A percentile compares a stretch with the other conserved stretches of the same genome.
phyloP scores from a whole-genome alignment of 2,797 vertebrate genomes.

The Loriculus beryllinus region DNA sequence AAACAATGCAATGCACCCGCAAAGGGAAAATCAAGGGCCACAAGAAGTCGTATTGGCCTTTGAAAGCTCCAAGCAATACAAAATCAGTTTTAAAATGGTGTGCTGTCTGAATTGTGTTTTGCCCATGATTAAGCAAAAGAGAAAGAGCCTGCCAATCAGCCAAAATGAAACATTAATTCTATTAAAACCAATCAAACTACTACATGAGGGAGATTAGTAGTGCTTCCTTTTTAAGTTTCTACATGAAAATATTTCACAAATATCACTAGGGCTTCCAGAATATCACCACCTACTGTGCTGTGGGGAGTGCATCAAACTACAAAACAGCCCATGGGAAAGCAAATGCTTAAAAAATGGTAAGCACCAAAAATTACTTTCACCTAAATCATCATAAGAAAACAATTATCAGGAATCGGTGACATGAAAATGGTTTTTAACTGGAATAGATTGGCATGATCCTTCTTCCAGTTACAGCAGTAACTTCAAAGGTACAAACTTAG shows the following conservation, averaged over 20 bases:
- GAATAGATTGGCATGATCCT: not conserved
- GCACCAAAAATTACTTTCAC: not conserved
- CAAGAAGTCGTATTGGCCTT: not conserved
- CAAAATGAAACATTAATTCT: not conserved
- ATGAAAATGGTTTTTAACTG: not conserved
- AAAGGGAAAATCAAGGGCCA: rapidly evolving
- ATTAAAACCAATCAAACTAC: not conserved
- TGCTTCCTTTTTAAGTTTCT: not conserved
- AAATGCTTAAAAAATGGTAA: not conserved
- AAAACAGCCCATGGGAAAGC: not conserved
- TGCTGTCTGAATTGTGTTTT: not conserved
- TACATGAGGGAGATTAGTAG: not conserved
- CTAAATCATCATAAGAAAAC: not conserved
- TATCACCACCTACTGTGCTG: not conserved
- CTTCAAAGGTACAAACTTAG: not conserved
- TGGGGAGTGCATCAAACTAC: not conserved
- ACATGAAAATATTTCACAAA: not conserved
- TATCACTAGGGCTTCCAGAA: not conserved
- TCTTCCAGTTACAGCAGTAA: not conserved
- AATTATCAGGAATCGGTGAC: not conserved
- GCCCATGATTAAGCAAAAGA: not conserved
- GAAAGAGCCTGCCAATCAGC: not conserved
- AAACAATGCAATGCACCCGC: not conserved
- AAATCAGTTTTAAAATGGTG: not conserved
- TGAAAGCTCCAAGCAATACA: not conserved